These are phyloP conservation scores for Brachyopa scutellaris DNA, from an alignment of 2,888 invertebrate genomes.

Conservation along the genomic window DNA sequence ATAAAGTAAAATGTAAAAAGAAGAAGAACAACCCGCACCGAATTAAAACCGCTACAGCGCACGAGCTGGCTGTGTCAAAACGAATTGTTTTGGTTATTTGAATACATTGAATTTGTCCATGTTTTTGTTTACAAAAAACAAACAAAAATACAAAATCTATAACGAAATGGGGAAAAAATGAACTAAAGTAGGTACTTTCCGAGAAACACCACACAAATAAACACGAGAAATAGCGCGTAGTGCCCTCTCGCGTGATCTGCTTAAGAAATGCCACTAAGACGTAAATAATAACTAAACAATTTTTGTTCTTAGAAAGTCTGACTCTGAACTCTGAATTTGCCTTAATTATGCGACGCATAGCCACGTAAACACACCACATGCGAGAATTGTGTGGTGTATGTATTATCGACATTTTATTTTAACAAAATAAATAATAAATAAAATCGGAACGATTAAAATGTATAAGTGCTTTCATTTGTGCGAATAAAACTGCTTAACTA, in stretches of 20 bases:
- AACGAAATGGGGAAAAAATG: background rate
- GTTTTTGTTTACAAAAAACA: constrained; percentile 28
- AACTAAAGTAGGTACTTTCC: constrained; percentile 2
- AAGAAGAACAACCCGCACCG: background rate
- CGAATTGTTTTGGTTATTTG: constrained; percentile 1
- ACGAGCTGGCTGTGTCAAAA: background rate
- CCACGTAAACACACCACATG: constrained; percentile 15
- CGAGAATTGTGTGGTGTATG: background rate
- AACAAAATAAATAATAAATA: background rate
- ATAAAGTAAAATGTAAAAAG: constrained; percentile 1
- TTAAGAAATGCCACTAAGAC: constrained; percentile 16
- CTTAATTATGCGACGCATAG: constrained; percentile 10
- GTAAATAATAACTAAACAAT: constrained; percentile 42
- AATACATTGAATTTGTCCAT: background rate
- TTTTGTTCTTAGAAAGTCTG: no score
- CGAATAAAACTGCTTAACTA: no score
- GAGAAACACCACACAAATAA: constrained; percentile 1
- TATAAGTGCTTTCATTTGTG: constrained; percentile 8
- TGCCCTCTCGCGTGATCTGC: background rate
- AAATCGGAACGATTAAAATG: background rate
- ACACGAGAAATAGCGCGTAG: no score
- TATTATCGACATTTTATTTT: constrained; percentile 5
- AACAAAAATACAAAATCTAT: background rate
- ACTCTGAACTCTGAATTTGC: background rate
- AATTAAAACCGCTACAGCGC: background rate